phyloP scores from a whole-genome alignment of 2,113 vertebrate species.

The Pluvianellus socialis region DNA sequence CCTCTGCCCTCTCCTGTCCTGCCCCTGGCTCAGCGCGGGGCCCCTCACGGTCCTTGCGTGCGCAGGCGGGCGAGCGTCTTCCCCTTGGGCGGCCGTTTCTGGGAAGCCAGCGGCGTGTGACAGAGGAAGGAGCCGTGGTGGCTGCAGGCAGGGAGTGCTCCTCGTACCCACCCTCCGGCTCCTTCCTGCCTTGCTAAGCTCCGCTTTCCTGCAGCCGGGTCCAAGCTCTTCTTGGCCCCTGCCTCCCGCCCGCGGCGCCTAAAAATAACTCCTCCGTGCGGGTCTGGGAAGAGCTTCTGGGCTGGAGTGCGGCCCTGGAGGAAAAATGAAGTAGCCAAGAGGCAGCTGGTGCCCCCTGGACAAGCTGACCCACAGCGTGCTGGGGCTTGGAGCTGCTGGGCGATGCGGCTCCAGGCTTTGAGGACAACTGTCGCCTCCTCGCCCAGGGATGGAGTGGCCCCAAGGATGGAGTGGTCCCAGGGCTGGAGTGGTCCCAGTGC shows the following conservation, averaged over 20 bases:
- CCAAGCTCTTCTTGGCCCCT: not conserved
- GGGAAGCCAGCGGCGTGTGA: not conserved
- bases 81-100: not conserved
- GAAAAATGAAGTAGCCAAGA: not conserved
- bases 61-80: not conserved
- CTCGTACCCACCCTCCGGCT: constrained; percentile 40
- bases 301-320: not conserved
- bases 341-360: not conserved
- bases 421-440: not conserved
- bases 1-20: not conserved
- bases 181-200: constrained; percentile 54
- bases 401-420: not conserved
- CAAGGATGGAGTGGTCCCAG: not conserved
- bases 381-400: not conserved
- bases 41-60: accelerated
- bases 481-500: not conserved
- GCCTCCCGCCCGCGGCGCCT: not conserved
- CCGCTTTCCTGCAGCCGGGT: constrained; percentile 48
- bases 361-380: accelerated
- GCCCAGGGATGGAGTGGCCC: not conserved
- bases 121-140: constrained; percentile 65
- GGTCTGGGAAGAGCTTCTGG: not conserved
- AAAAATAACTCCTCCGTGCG: constrained; percentile 37
- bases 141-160: constrained; percentile 55
- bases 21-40: not conserved